Evolutionary conservation across 2,888 invertebrate species (phyloP), one percentile per base, ranked within the genome.

Genomic region (Volucella zonaria): DNA sequence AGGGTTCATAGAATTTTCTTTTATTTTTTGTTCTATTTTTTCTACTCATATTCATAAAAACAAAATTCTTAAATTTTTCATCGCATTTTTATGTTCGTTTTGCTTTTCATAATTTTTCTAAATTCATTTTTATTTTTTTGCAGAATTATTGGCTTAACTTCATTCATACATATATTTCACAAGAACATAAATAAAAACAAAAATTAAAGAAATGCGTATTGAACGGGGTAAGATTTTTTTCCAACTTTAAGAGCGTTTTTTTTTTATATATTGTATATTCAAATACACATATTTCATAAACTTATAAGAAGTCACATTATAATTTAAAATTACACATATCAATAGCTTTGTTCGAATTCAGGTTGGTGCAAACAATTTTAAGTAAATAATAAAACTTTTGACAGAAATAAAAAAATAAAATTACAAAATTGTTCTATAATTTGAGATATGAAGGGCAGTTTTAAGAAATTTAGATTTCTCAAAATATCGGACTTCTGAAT

Each of bases 141-240:
- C 75, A 75, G 75, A 64, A 47, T 75, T 66, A 59, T 66, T 51
- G 40, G 59, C 59, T 58, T 64, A 11, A 6, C 62, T 38, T 49
- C 23, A 10, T 45, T 40, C 45, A 47, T 45, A 10, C 58, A 49
- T 59, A 43, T 31, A 31, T 31, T 18, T 45, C 23, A 62, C 8
- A 31, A 9, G 11, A 31, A 64, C 2, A 14, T 38, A 49, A 38
- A 14, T 18, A 56, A 18, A 49, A 64, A 31, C 3, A 49, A 8
- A 23, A 1, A 8, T 45, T 11, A 18, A 15, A 49, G 67, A 67
- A 66, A 75, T 75, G 66, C 75, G 47, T 15, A 58, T 67, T 1
- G 75, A 75, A 59, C 58, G 75, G 15, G 66, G 75, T 75, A 66
- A 66, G 66, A 51, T 12, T 14, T 52, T 15, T 54, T 43, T 45